Conservation (phyloP, 2,888 invertebrate genomes). For the Melolontha melolontha region DNA sequence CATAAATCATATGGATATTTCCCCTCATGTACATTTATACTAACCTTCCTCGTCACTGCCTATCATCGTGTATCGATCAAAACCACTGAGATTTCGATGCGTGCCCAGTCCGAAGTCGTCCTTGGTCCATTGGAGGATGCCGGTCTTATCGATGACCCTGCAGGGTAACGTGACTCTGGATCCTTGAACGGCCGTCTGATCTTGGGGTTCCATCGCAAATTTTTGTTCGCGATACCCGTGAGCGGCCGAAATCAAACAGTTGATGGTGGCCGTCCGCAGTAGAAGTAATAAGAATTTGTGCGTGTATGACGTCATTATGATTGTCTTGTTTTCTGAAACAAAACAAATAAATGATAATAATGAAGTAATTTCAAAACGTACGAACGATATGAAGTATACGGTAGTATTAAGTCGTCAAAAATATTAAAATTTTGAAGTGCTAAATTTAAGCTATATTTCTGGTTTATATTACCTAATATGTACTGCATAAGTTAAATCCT, state of each 20-base stretch:
- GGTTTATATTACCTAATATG: no score
- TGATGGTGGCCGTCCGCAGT: conserved; percentile 48
- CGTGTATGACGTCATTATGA: conserved; percentile 57
- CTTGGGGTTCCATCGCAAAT: conserved; percentile 93
- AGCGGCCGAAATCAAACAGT: conserved; percentile 25
- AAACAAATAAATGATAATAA: conserved; percentile 6
- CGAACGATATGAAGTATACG: background rate
- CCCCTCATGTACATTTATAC: conserved; percentile 50
- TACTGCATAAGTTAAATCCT: no score
- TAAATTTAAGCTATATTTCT: no score
- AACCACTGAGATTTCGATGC: conserved; percentile 90
- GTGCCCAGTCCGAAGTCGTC: conserved; percentile 96
- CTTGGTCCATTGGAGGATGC: conserved; percentile 96
- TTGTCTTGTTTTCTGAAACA: conserved; percentile 48
- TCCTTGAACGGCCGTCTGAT: conserved; percentile 90
- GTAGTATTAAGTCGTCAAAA: no score
- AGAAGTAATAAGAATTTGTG: conserved; percentile 63
- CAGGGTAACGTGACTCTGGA: conserved; percentile 91
- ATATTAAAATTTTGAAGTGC: no score
- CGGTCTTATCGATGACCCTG: conserved; percentile 87
- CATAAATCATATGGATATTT: conserved; percentile 6
- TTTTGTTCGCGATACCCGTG: conserved; percentile 74
- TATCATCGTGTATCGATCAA: conserved; percentile 95
- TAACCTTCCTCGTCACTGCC: conserved; percentile 95
- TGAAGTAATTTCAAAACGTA: background rate